Evolutionary conservation across 64 coral and sea anemone species (phyloP).

Genomic region (Anthopleura sola): DNA sequence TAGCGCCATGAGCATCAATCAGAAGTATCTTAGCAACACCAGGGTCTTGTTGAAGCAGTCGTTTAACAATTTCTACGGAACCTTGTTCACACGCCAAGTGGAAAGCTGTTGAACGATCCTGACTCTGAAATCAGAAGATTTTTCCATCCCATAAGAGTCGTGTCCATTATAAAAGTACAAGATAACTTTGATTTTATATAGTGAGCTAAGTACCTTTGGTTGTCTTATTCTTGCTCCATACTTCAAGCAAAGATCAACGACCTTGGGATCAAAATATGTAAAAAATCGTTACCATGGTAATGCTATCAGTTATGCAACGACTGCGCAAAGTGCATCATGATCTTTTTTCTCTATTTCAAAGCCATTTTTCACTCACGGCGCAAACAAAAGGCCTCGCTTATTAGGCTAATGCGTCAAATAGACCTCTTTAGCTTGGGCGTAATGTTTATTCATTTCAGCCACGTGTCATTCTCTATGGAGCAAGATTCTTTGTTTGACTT

Average conservation of each 20-base stretch:
- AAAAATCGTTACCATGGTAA: too few relatives aligned
- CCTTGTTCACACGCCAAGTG: conserved; percentile 64
- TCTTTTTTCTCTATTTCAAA: too few relatives aligned
- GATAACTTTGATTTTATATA: background rate
- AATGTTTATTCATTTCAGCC: too few relatives aligned
- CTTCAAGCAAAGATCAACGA: conserved; percentile 43
- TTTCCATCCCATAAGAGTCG: too few relatives aligned
- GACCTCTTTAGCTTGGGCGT: too few relatives aligned
- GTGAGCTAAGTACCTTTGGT: conserved; percentile 23
- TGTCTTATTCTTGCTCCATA: conserved; percentile 57
- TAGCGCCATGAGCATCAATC: conserved; percentile 29
- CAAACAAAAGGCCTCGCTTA: too few relatives aligned
- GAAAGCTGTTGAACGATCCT: conserved; percentile 53
- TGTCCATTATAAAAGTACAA: background rate
- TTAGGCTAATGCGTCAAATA: too few relatives aligned
- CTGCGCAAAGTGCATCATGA: too few relatives aligned
- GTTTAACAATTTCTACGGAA: conserved; percentile 52
- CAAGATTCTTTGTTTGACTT: too few relatives aligned
- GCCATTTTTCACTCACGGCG: too few relatives aligned
- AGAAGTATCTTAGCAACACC: conserved; percentile 48
- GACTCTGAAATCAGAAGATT: conserved; percentile 14
- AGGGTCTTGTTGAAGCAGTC: conserved; percentile 43
- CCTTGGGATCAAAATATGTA: background rate
- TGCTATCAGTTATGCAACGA: too few relatives aligned
- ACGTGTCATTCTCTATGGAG: too few relatives aligned